Evolutionary conservation across 2,888 invertebrate genomes (phyloP), one percentile per base, ranked within the genome.

Genomic region (Chrysotoxum bicinctum): DNA sequence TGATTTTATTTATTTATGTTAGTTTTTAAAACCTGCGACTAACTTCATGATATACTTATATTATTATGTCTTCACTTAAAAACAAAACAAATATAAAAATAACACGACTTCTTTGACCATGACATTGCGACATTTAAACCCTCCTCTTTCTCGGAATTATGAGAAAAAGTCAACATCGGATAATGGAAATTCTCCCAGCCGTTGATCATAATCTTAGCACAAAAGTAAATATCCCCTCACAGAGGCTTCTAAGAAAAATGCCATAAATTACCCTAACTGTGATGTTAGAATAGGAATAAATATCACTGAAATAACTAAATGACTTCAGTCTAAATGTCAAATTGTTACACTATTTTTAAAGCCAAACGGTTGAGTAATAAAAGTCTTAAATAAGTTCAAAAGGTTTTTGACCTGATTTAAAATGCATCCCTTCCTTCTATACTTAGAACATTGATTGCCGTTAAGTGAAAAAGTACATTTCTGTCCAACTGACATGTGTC

Each of bases 101-200:
- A 45, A 45, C 45, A 23, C 19, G 10, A 43, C 26, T 26, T 40
- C 10, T 40, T 43, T 68, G 77, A 69, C 83, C 83, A 52, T 83
- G 83, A 78, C 78, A 83, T 83, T 83, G 83, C 40, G 62, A 64
- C 69, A 56, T 62, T 78, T 32, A 32, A 23, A 26, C 23, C 35
- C n/a, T 21, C 48, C 16, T 10, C 32, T 50, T 43, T 35, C 37
- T 6, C 6, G 10, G 45, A 81, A 76, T 81, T 58, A 76, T 81
- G 69, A 30, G 54, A 14, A 21, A 62, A 62, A 62, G 6, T 21
- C 43, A 43, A 43, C 43, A 43, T n/a, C 56, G 40, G 19, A 69
- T 69, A 77, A 26, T 62, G 48, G 30, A 50, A 78, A 68, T 77
- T 64, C 66, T 60, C 45, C n/a, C 54, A 30, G 23, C 48, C 19